These are phyloP conservation scores for Nematopogon swammerdamellus DNA, from an alignment of 2,888 invertebrate genomes.

Conservation along the genomic window DNA sequence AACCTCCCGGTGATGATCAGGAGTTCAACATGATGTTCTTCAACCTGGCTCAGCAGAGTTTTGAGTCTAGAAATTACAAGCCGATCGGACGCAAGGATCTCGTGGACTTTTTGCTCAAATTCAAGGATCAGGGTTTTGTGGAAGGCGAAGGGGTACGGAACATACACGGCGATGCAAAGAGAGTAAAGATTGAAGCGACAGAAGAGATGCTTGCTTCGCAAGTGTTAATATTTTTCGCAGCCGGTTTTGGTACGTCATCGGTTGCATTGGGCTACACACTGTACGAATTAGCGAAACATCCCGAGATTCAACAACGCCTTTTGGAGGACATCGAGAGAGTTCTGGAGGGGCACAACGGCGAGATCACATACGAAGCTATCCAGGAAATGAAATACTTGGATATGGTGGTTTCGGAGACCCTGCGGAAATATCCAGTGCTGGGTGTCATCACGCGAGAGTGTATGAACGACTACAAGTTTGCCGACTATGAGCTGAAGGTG, in stretches of 20 bases:
- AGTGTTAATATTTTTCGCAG: constrained; percentile 38
- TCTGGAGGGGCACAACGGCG: constrained; percentile 23
- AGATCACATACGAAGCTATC: constrained; percentile 39
- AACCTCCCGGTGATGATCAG: not conserved
- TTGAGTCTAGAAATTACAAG: constrained; percentile 7
- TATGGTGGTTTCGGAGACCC: constrained; percentile 36
- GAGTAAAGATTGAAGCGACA: constrained; percentile 21
- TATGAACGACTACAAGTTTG: constrained; percentile 1
- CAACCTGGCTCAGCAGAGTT: constrained; percentile 2
- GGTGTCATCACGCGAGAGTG: constrained; percentile 21
- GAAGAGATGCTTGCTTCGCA: constrained; percentile 48
- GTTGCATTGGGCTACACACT: not conserved
- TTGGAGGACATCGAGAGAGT: not conserved
- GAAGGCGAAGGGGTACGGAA: constrained; percentile 11
- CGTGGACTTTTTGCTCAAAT: constrained; percentile 11
- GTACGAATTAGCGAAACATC: not conserved
- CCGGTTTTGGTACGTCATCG: not conserved
- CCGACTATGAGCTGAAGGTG: constrained; percentile 1
- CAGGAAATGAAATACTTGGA: constrained; percentile 43
- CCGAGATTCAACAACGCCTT: not conserved
- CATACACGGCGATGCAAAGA: constrained; percentile 13
- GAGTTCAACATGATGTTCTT: constrained; percentile 5
- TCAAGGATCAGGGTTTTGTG: constrained; percentile 10
- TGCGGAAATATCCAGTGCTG: constrained; percentile 38
- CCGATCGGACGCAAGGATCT: constrained; percentile 12